Evolutionary conservation across 2,888 invertebrate species (phyloP), one percentile per base, ranked within the genome.

Genomic region (Patella pellucida): DNA sequence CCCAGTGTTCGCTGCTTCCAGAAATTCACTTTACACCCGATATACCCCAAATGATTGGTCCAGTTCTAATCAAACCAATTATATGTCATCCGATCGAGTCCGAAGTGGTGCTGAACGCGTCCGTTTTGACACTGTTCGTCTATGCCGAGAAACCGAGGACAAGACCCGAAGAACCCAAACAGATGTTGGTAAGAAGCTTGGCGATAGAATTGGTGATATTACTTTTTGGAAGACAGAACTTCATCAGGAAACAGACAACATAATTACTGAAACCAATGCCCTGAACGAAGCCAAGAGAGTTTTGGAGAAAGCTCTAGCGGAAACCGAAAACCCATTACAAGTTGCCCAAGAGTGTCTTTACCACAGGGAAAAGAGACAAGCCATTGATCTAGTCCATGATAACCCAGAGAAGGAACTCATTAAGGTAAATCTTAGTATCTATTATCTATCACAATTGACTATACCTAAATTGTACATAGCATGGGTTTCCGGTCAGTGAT

Each of bases 341-440:
- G 95, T 97, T 81, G 96, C 96, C 52, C 96, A 97, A 92, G 97
- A 98, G 91, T 97, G 97, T 89, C 93, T 97, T 69, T 97, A 97
- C 91, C 95, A 96, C 88, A 93, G 97, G 75, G 97, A 97, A 92
- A 95, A 95, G 86, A 93, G 97, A 79, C 95, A 95, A 91, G 96
- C 95, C 71, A 93, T 96, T 84, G 97, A 97, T 90, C 93, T 97
- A 85, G 96, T 97, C 1, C 97, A 97, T 87, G 97, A 98, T 87
- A 93, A 94, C 69, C 95, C 96, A 62, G 97, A 97, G 89, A 95
- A 95, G 90, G 94, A 95, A 14, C 92, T 97, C 67, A 92, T 97
- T 27, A 93, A 93, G 86, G 91, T 91, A 83, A 78, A 80, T 2
- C n/a, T 12, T 62, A 3, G 23, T 41, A 41, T 41, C 41, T 41